Percentiles rank a stretch among this genome's conserved stretches.
phyloP scores from a whole-genome alignment of 1,140 invertebrate genomes.

The Nylanderia fulva region DNA sequence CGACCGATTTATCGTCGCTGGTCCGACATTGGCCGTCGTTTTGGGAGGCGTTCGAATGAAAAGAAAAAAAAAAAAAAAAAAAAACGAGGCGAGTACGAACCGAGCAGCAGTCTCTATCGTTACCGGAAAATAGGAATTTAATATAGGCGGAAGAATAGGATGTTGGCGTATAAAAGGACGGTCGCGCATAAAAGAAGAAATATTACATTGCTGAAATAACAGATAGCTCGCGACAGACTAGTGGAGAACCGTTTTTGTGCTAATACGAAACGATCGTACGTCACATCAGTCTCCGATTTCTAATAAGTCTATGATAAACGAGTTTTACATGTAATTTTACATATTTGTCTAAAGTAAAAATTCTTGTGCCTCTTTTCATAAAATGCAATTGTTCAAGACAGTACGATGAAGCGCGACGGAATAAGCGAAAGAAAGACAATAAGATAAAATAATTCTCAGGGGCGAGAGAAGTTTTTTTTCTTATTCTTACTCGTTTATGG shows the following conservation, averaged over 20 bases:
- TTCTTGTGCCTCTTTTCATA: neutral
- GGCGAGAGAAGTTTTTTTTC: neutral
- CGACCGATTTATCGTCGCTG: slow-evolving; percentile 12
- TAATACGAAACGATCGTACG: slow-evolving; percentile 42
- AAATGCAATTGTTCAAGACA: neutral
- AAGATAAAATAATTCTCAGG: slow-evolving; percentile 7
- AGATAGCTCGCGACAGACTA: slow-evolving; percentile 34
- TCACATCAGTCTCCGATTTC: slow-evolving; percentile 12
- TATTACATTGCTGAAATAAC: slow-evolving; percentile 55
- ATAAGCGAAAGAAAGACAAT: neutral
- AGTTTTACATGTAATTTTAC: neutral
- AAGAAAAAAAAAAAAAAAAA: too few relatives aligned
- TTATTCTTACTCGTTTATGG: slow-evolving; percentile 67
- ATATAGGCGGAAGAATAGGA: slow-evolving; percentile 53
- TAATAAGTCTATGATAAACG: neutral
- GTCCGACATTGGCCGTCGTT: neutral
- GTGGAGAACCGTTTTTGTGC: neutral
- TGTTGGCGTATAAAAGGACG: slow-evolving; percentile 20
- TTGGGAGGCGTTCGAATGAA: slow-evolving; percentile 14
- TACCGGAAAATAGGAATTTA: slow-evolving; percentile 53
- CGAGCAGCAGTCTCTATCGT: neutral
- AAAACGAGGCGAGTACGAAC: slow-evolving; percentile 1
- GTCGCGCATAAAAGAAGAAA: slow-evolving; percentile 51
- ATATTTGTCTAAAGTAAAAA: neutral
- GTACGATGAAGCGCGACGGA: neutral